Evolutionary conservation across 2,888 invertebrate genomes (phyloP).

Genomic region (Thymelicus lineola): DNA sequence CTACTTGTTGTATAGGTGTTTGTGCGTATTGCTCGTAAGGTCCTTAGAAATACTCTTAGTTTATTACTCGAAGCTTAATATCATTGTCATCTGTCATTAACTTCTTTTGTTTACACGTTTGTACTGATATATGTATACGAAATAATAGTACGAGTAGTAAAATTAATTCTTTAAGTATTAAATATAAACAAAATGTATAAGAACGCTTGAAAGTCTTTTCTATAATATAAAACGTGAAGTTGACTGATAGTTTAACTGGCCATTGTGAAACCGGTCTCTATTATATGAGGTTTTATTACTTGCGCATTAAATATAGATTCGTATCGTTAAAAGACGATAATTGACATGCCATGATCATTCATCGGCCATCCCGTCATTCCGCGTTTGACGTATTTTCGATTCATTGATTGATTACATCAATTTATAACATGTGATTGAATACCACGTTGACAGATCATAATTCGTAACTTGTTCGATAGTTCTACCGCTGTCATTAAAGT

Average conservation of each 20-base stretch:
- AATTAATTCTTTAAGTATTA: too few species aligned
- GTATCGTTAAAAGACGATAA: slow-evolving; percentile 6
- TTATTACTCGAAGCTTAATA: too few species aligned
- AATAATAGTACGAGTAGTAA: too few species aligned
- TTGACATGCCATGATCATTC: slow-evolving; percentile 6
- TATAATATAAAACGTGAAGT: too few species aligned
- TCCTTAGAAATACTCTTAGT: too few species aligned
- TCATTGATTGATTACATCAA: slow-evolving; percentile 4
- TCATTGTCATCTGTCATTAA: too few species aligned
- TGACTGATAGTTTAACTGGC: not conserved
- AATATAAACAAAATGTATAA: too few species aligned
- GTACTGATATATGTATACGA: too few species aligned
- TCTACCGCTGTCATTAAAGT: not conserved
- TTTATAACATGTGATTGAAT: slow-evolving; percentile 12
- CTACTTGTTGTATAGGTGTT: not conserved
- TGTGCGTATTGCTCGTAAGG: too few species aligned
- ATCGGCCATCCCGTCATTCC: not conserved
- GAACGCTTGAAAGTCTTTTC: too few species aligned
- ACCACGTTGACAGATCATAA: not conserved
- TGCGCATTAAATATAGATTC: not conserved
- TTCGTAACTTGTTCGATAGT: not conserved
- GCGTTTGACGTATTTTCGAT: not conserved
- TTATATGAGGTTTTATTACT: not conserved
- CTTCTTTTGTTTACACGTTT: too few species aligned
- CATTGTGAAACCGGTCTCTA: not conserved